These are phyloP conservation scores for Himalopsyche anomala DNA, from an alignment of 2,888 invertebrate genomes.

Conservation along the genomic window DNA sequence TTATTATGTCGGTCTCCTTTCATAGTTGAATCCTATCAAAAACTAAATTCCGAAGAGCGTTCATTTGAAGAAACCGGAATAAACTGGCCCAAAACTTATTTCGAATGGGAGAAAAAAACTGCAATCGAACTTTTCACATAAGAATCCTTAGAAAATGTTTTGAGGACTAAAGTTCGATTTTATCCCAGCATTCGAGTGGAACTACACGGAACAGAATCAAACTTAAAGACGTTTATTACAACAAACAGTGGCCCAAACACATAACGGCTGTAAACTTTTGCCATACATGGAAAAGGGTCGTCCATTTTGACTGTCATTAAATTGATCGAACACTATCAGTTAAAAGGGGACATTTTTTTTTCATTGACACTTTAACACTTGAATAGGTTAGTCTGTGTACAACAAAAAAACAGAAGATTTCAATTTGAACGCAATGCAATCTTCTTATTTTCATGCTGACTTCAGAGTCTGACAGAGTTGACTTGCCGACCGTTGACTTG, in stretches of 20 bases:
- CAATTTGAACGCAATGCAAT: no score
- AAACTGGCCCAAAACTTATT: constrained; percentile 60
- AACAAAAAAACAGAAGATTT: no score
- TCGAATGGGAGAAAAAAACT: constrained; percentile 61
- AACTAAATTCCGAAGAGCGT: constrained; percentile 60
- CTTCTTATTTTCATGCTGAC: no score
- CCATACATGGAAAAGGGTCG: constrained; percentile 40
- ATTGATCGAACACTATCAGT: constrained; percentile 41
- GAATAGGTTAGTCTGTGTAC: background rate
- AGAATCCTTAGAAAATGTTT: constrained; percentile 65
- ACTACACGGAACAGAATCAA: constrained; percentile 64
- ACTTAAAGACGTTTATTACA: constrained; percentile 65
- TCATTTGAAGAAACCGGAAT: constrained; percentile 60
- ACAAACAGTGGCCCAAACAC: constrained; percentile 59
- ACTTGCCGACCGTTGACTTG: no score
- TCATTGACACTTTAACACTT: constrained; percentile 26
- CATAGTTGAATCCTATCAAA: constrained; percentile 61
- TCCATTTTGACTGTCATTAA: constrained; percentile 39
- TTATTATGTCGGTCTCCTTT: constrained; percentile 44
- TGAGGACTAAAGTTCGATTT: constrained; percentile 64
- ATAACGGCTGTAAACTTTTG: constrained; percentile 50
- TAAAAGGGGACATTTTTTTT: constrained; percentile 34
- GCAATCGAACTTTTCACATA: constrained; percentile 65
- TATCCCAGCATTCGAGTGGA: constrained; percentile 63
- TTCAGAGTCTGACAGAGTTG: no score